Percentiles rank a stretch among this genome's conserved stretches.
phyloP scores from a whole-genome alignment of 2,797 vertebrate genomes.

The Tamandua tetradactyla region DNA sequence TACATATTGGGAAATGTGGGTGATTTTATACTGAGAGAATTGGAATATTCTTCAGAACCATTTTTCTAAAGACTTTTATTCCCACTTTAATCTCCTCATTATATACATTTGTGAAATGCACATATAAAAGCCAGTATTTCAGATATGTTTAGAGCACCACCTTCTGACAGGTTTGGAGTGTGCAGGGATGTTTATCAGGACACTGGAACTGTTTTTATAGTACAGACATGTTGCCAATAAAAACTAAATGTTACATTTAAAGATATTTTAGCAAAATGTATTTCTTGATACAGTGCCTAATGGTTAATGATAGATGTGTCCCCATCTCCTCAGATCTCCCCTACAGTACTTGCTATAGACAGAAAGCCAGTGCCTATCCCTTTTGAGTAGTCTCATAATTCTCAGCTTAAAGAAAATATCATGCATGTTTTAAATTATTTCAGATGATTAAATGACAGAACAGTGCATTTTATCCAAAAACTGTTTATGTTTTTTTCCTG shows the following conservation, averaged over 20 bases:
- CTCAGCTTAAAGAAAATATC: constrained; percentile 29
- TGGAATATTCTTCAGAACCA: constrained; percentile 76
- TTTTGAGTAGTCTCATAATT: background rate
- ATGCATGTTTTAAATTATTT: constrained; percentile 60
- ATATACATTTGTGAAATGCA: constrained; percentile 63
- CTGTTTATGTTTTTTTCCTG: background rate
- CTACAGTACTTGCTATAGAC: background rate
- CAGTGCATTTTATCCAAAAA: constrained; percentile 52
- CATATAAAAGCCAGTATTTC: constrained; percentile 53
- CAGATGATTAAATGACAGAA: constrained; percentile 46
- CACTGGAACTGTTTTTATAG: constrained; percentile 53
- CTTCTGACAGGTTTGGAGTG: constrained; percentile 83
- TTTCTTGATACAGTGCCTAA: background rate
- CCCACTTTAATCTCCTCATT: constrained; percentile 60
- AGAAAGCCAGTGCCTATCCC: background rate
- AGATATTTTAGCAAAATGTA: background rate
- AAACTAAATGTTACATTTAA: constrained; percentile 49
- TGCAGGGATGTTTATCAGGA: constrained; percentile 60
- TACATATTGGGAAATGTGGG: background rate
- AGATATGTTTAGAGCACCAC: constrained; percentile 87
- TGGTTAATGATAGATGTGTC: background rate
- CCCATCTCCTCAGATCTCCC: background rate
- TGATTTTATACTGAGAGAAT: constrained; percentile 77
- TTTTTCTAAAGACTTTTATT: constrained; percentile 78
- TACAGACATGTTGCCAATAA: constrained; percentile 59